Conservation (phyloP, 2,797 vertebrate genomes). For the Ficedula albicollis region DNA sequence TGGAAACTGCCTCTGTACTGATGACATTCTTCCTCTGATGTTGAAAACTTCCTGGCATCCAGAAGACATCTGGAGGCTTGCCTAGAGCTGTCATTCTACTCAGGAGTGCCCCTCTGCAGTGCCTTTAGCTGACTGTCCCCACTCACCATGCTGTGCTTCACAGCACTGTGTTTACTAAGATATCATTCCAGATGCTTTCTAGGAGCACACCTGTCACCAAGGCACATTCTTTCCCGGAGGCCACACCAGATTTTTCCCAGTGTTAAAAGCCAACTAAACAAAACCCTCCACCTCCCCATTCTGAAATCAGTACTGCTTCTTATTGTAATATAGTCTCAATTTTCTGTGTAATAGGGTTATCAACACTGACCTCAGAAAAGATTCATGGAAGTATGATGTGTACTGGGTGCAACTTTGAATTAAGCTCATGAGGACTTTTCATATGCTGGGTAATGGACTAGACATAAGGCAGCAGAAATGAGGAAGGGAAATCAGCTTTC, state of each 20-base stretch:
- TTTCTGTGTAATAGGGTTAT: not conserved
- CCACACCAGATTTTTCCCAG: not conserved
- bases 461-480: not conserved
- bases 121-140: not conserved
- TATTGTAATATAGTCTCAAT: not conserved
- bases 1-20: not conserved
- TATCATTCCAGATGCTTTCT: not conserved
- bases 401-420: not conserved
- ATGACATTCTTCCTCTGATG: not conserved
- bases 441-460: not conserved
- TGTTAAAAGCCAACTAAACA: not conserved
- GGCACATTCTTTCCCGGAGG: not conserved
- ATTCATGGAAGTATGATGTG: not conserved
- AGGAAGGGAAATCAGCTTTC: not conserved
- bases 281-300: fast-evolving
- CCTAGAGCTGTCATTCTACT: not conserved
- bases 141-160: not conserved
- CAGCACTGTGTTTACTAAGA: fast-evolving
- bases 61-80: not conserved
- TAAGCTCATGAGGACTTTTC: not conserved
- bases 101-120: not conserved
- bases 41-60: not conserved
- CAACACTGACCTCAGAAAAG: not conserved
- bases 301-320: not conserved
- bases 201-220: not conserved